Evolutionary conservation across 2,888 invertebrate genomes (phyloP).

Genomic region (Lycaena phlaeas): DNA sequence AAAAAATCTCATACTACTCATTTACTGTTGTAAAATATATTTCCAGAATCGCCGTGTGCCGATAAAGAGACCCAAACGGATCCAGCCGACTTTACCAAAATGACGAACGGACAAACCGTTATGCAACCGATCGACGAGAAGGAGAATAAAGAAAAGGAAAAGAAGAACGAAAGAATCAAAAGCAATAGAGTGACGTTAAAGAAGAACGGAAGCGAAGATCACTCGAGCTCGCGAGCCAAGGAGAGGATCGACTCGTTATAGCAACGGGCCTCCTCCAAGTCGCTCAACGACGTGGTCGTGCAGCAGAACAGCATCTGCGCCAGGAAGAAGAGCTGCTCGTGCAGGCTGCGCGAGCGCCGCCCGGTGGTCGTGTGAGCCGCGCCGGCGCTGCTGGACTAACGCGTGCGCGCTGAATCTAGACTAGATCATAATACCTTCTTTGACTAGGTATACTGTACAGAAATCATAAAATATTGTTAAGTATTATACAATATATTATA

Average conservation of each 20-base stretch:
- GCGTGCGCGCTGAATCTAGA: too few relatives aligned
- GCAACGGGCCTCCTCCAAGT: constrained; percentile 53
- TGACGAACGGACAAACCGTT: constrained; percentile 45
- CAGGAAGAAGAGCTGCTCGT: constrained; percentile 10
- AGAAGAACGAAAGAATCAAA: constrained; percentile 24
- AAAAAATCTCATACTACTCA: too few relatives aligned
- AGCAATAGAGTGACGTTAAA: constrained; percentile 28
- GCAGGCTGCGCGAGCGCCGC: constrained; percentile 11
- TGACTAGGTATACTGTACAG: too few relatives aligned
- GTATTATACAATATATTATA: too few relatives aligned
- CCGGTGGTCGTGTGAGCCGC: constrained; percentile 21
- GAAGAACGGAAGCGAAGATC: constrained; percentile 19
- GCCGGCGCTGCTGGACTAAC: too few relatives aligned
- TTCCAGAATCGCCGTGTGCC: not conserved
- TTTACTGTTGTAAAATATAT: too few relatives aligned
- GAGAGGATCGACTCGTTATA: constrained; percentile 51
- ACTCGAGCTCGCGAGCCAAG: constrained; percentile 19
- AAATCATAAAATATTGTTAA: too few relatives aligned
- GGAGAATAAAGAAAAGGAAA: constrained; percentile 23
- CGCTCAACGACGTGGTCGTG: constrained; percentile 33
- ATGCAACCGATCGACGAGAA: not conserved
- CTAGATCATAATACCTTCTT: too few relatives aligned
- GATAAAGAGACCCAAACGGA: constrained; percentile 59
- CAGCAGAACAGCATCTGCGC: constrained; percentile 11
- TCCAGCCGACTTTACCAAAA: constrained; percentile 39